phyloP scores from a whole-genome alignment of 1,140 invertebrate genomes.

The Leptinotarsa undecemlineata region DNA sequence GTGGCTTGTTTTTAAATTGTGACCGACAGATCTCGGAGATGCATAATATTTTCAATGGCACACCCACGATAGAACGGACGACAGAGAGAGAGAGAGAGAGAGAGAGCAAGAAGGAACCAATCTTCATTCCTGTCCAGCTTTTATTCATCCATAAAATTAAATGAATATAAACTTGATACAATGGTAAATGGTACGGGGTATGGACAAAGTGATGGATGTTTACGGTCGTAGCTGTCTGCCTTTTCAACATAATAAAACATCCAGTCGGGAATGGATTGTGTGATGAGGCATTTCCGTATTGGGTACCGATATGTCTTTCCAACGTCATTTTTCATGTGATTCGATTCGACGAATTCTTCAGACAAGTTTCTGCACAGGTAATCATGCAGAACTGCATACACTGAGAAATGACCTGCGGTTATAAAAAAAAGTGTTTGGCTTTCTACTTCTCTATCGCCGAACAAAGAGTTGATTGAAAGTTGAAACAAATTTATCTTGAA shows the following conservation, averaged over 20 bases:
- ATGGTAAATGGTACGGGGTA: slow-evolving; percentile 2
- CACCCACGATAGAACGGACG: background rate
- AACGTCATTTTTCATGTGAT: background rate
- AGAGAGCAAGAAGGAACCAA: background rate
- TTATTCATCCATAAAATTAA: slow-evolving; percentile 4
- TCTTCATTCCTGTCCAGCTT: background rate
- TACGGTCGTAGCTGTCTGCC: background rate
- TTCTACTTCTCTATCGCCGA: no score
- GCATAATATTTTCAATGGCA: slow-evolving; percentile 8
- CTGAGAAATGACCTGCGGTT: no score
- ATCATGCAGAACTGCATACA: no score
- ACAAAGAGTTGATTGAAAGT: no score
- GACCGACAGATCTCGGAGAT: slow-evolving; percentile 1
- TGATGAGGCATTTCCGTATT: slow-evolving; percentile 3
- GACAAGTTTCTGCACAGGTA: no score
- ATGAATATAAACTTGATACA: slow-evolving; percentile 4
- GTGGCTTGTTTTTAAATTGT: slow-evolving; percentile 1
- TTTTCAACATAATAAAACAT: slow-evolving; percentile 6
- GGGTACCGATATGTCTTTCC: background rate
- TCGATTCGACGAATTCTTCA: background rate
- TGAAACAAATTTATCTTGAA: no score
- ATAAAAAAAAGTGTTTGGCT: no score
- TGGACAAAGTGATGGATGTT: background rate
- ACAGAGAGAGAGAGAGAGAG: background rate
- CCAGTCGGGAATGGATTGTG: background rate